Base-by-base conservation (phyloP, 2,113 vertebrate genomes). In the Petrocephalus microphthalmus region DNA sequence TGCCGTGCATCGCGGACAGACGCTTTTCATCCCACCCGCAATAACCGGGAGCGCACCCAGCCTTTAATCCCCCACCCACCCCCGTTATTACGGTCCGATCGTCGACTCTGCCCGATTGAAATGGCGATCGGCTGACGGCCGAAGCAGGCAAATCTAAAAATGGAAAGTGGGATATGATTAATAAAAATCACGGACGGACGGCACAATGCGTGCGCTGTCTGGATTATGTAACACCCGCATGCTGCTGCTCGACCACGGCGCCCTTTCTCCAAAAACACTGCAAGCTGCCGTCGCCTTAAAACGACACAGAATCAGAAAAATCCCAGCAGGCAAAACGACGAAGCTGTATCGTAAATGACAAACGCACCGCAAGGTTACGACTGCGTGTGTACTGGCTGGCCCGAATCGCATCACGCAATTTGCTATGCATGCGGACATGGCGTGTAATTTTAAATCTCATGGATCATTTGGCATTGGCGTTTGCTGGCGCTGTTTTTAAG, bases 121-220 rank as follows among this genome's bases (percentile, higher is more conserved):
- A 53, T 54, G 84, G 84, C 84, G 51, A 29, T 85, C n/a, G 51
- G 47, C 42, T 53, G n/a, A 53, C 13, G 51, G 51, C 22, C 37
- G 22, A 53, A 85, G 29, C 25, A 25, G 22, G 25, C 25, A 51
- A 42, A 15, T 87, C 60, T 71, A 67, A 87, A 87, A 88, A 88
- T 52, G 67, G 47, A 88, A 88, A 52, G 47, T 25, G 42, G 45
- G 57, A 87, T 71, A 60, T 33, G 20, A 51, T 83, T 84, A 67
- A 71, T 84, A 90, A 84, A 89, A 89, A 89, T 71, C 87, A 37
- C 64, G 42, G 88, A 88, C 88, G 82, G 91, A 89, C 91, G 90
- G 88, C 90, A 89, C 87, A 84, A 15, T 86, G 54, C 22, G 81
- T 87, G 89, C 87, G n/a, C 45, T 33, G 49, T 54, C 20, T 54